Conservation (phyloP, 1,140 invertebrate species). For the Elymnias hypermnestra region DNA sequence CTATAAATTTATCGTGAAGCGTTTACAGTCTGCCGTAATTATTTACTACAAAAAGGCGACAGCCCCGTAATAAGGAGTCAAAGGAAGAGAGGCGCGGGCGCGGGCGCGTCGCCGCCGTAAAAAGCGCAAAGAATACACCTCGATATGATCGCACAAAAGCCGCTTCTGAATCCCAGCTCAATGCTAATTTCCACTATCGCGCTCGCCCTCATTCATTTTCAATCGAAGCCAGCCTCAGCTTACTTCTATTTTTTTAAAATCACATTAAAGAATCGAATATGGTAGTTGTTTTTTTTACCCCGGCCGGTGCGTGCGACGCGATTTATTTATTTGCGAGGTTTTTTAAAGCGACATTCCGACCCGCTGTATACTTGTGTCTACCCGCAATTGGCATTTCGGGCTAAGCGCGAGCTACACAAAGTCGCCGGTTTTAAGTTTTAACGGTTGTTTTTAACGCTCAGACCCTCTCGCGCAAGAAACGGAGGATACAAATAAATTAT, state of each 20-base stretch:
- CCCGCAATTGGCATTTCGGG: slow-evolving; percentile 73
- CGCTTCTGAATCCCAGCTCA: slow-evolving; percentile 70
- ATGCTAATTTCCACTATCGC: slow-evolving; percentile 76
- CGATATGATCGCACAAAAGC: slow-evolving; percentile 75
- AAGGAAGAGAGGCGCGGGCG: slow-evolving; percentile 41
- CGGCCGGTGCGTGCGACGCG: slow-evolving; percentile 66
- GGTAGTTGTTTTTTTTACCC: slow-evolving; percentile 61
- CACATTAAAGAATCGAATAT: slow-evolving; percentile 76
- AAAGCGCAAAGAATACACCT: slow-evolving; percentile 75
- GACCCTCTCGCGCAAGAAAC: slow-evolving; percentile 57
- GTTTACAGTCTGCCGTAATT: slow-evolving; percentile 41
- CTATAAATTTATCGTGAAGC: slow-evolving; percentile 5
- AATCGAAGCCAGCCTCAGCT: slow-evolving; percentile 67
- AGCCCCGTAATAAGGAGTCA: slow-evolving; percentile 60
- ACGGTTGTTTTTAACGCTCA: slow-evolving; percentile 73
- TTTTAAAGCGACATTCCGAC: slow-evolving; percentile 73
- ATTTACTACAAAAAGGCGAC: slow-evolving; percentile 64
- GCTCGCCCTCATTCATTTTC: slow-evolving; percentile 75
- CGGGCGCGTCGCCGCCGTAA: slow-evolving; percentile 44
- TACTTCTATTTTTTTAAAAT: slow-evolving; percentile 73
- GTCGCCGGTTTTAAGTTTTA: slow-evolving; percentile 71
- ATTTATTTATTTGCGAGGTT: slow-evolving; percentile 73
- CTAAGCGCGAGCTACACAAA: slow-evolving; percentile 72
- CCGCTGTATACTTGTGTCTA: slow-evolving; percentile 74
- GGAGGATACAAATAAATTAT: slow-evolving; percentile 75